Evolutionary conservation across 2,888 invertebrate genomes (phyloP), one percentile per base, ranked within the genome.

Genomic region (Ennomos fuscantarius): DNA sequence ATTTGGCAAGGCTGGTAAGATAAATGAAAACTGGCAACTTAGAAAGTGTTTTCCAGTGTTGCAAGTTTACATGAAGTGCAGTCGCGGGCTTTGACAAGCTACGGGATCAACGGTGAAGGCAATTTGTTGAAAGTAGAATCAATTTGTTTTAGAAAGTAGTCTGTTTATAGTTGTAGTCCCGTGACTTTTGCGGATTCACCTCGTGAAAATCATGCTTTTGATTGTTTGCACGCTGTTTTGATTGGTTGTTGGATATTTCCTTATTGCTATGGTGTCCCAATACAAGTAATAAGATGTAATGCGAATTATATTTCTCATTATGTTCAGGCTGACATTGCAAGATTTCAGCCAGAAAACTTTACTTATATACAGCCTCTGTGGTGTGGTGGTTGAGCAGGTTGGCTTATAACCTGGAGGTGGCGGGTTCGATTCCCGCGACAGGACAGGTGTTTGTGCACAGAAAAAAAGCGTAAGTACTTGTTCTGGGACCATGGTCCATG

Each of bases 131-230:
- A 89, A 90, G 89, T 87, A 74, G 77, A 85, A 89, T 87, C 89
- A 86, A 89, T 89, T 89, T 87, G 82, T 83, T 86, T 88, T 90
- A 89, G 89, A 90, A 89, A 90, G 89, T 86, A 78, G 76, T 79
- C 73, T 82, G 78, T 78, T 78, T 79, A 74, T 72, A 74, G 73
- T 69, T 79, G 74, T 72, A 74, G 73, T 69, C 70, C 74, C 76
- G 76, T 47, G 50, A 55, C 74, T 69, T 78, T 76, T 77, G 79
- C 73, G 73, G 74, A 79, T 73, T 74, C 65, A 73, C 75, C 72
- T 76, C 68, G 73, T 70, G 39, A 49, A 50, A 41, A 36, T 45
- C 15, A 40, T 39, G 42, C 33, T 43, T 42, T 42, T 43, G 66
- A 69, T 65, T 48, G 46, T 40, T 43, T 35, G 5, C 24, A 24